These are phyloP conservation scores for Hedya salicella DNA, from an alignment of 2,888 invertebrate species.

Conservation along the genomic window DNA sequence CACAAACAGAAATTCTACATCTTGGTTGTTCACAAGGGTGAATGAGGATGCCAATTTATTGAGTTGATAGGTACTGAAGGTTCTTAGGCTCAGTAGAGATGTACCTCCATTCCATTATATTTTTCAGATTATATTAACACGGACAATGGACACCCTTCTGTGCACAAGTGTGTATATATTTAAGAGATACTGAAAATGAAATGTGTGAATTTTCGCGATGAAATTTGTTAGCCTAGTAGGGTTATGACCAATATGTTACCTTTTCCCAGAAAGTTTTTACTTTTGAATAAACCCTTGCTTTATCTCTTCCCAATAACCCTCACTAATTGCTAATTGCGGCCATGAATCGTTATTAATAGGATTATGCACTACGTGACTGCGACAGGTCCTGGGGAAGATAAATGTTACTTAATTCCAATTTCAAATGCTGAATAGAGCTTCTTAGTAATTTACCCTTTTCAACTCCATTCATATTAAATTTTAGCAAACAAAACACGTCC, in stretches of 20 bases:
- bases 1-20: no score
- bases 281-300: neutral
- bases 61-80: no score
- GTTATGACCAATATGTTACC: neutral
- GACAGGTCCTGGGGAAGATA: constrained; percentile 27
- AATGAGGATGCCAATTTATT: no score
- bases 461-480: neutral
- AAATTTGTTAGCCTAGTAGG: no score
- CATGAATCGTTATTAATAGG: constrained; percentile 22
- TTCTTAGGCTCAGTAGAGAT: no score
- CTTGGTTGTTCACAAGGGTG: no score
- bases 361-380: constrained; percentile 27
- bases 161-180: neutral
- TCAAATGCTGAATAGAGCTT: neutral
- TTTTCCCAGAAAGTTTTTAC: neutral
- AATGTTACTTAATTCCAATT: neutral
- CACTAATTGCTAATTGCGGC: constrained; percentile 22
- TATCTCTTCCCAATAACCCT: constrained; percentile 16
- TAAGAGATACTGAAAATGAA: no score
- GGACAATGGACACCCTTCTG: no score
- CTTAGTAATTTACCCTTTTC: constrained; percentile 1
- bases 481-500: neutral
- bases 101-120: no score
- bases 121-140: no score
- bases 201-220: no score